A percentile compares a stretch with the other conserved stretches of the same genome.
Evolutionary conservation across 2,888 invertebrate species (phyloP).

Genomic region (Cheilosia vulpina): DNA sequence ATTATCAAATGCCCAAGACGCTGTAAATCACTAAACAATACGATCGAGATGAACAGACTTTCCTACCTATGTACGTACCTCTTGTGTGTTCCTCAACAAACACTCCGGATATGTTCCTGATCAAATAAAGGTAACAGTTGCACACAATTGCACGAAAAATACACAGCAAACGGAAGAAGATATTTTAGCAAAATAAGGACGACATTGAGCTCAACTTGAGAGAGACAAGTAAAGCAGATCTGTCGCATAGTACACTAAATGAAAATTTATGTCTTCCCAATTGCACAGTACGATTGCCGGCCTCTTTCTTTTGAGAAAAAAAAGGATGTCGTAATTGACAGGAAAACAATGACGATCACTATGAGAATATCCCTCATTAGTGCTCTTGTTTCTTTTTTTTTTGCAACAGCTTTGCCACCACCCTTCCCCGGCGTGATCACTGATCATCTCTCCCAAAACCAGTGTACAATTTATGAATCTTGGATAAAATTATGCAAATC

Average conservation of each 20-base stretch:
- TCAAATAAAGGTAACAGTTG: conserved; percentile 29
- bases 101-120: conserved; percentile 2
- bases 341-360: conserved; percentile 34
- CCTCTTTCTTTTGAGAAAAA: background rate
- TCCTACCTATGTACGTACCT: conserved; percentile 18
- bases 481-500: conserved; percentile 49
- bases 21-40: conserved; percentile 62
- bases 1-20: background rate
- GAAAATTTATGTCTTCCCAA: conserved; percentile 48
- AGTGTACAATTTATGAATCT: conserved; percentile 24
- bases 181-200: conserved; percentile 14
- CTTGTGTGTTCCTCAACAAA: conserved; percentile 40
- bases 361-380: conserved; percentile 64
- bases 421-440: background rate
- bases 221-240: conserved; percentile 13
- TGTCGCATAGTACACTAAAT: conserved; percentile 21
- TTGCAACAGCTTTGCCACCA: background rate
- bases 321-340: conserved; percentile 61
- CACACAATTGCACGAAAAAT: conserved; percentile 41
- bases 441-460: background rate
- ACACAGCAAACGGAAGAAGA: conserved; percentile 15
- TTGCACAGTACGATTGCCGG: background rate
- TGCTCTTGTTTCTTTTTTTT: conserved; percentile 38
- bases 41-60: conserved; percentile 44
- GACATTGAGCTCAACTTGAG: background rate